Evolutionary conservation across 2,797 vertebrate species (phyloP), one percentile per base, ranked within the genome.

Genomic region (Pogonophryne albipinna): DNA sequence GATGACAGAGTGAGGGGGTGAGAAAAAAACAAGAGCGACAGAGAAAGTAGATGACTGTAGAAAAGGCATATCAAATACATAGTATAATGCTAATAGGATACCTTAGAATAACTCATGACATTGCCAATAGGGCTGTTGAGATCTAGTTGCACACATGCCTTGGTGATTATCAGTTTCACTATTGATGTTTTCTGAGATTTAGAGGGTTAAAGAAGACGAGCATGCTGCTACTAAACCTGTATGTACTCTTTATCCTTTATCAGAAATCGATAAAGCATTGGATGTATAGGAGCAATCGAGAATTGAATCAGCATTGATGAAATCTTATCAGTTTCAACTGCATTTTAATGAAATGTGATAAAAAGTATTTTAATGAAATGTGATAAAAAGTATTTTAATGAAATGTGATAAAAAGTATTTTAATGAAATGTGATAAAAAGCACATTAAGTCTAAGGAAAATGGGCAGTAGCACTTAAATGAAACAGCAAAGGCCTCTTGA

Each of bases 1-100:
- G 87, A 85, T 84, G 89, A 85, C 81, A 88, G 79, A 83, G 78
- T 79, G 83, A 77, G 78, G 80, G 78, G 77, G 85, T 78, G 84
- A 74, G 56, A 60, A 70, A 67, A 60, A 55, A 84, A 79, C 63
- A 34, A 63, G 45, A 61, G 82, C 49, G 84, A 86, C 81, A 84
- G 80, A 85, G 74, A 74, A 82, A 79, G 84, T 16, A 46, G 63
- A 81, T 59, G 75, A 83, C 59, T 31, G 50, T 61, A 55, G 60
- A 88, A 73, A 58, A 42, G 71, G 67, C 41, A n/a, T 27, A 53
- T 16, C 49, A 62, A 73, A 55, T 44, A 55, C 8, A 52, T 52
- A 49, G 65, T 49, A 52, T 8, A 61, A 65, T 14, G 23, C 11
- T 34, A 63, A 17, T 10, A 63, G 17, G 60, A 63, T 9, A 9